Evolutionary conservation across 2,113 vertebrate genomes (phyloP), one percentile per base, ranked within the genome.

Genomic region (Bambusicola thoracicus): DNA sequence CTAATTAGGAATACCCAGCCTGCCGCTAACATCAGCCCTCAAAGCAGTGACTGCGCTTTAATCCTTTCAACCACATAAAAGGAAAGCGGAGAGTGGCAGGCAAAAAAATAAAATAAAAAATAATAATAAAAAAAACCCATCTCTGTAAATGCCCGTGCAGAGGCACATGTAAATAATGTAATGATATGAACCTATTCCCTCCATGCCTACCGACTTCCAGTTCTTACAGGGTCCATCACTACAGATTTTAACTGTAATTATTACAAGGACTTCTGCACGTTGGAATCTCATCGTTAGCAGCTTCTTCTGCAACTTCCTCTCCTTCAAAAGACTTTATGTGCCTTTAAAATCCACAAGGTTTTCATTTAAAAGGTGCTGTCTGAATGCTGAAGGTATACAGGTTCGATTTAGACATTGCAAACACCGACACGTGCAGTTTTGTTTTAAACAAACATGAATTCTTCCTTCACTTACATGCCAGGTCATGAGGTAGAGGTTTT

Each of bases 381-480:
- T 81, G 51, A 72, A 92, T 38, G 40, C 5, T 48, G 59, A 89
- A 89, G 65, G 68, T 48, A 84, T 73, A 79, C 12, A 77, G 85
- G 51, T 83, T 67, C 75, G 82, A 91, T 91, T 89, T 83, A 74
- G 85, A 89, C 93, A 83, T 9, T 91, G 89, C 77, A 87, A 96
- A 96, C 92, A 94, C 91, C 66, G 87, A 90, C 53, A 90, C 8
- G 74, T 38, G 81, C 21, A 46, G 74, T 49, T 24, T n/a, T 59
- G 25, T 48, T 11, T 49, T 49, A 6, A 48, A n/a, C 10, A 32
- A 67, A 18, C 36, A 89, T 61, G 44, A 40, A 40, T 44, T 92
- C 87, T 87, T 94, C 95, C 95, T 94, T 95, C 96, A 96, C 95
- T 96, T 96, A 96, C 95, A 97, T 94, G 93, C 93, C 85, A 96